phyloP scores from a whole-genome alignment of 2,888 invertebrate species.

The Calliphora vomitoria region DNA sequence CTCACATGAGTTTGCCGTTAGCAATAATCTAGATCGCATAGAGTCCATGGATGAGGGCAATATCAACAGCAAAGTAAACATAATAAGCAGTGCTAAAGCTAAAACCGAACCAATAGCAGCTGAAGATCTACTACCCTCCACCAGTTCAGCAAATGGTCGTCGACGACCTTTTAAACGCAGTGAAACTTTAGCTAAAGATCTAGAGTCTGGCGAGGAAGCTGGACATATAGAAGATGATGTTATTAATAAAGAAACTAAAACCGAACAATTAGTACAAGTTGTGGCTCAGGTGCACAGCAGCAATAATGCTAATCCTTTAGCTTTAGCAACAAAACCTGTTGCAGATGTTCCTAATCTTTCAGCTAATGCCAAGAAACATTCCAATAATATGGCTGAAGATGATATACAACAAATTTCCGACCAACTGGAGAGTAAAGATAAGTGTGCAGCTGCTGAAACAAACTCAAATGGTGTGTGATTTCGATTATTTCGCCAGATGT shows the following conservation, averaged over 20 bases:
- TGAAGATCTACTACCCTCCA: neutral
- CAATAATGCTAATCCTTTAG: neutral
- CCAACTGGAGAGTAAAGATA: neutral
- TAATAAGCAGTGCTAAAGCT: neutral
- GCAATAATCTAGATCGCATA: constrained; percentile 77
- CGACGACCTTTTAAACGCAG: constrained; percentile 80
- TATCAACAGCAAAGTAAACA: constrained; percentile 73
- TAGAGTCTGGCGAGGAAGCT: constrained; percentile 71
- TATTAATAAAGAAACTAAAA: neutral
- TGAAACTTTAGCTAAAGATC: constrained; percentile 80
- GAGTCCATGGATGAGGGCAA: constrained; percentile 79
- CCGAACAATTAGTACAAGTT: constrained; percentile 31
- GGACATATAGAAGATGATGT: constrained; percentile 9
- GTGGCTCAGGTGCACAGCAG: constrained; percentile 60
- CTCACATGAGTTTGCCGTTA: constrained; percentile 46
- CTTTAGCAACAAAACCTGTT: neutral
- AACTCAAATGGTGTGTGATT: constrained; percentile 66
- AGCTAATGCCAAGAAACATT: neutral
- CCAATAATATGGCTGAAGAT: neutral
- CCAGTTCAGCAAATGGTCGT: constrained; percentile 35
- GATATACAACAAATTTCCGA: neutral
- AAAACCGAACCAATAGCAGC: neutral
- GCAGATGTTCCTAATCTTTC: neutral
- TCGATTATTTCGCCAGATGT: constrained; percentile 58
- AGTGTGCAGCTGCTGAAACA: neutral